Evolutionary conservation across 1,140 invertebrate species (phyloP).

Genomic region (Neuroterus valhalla): DNA sequence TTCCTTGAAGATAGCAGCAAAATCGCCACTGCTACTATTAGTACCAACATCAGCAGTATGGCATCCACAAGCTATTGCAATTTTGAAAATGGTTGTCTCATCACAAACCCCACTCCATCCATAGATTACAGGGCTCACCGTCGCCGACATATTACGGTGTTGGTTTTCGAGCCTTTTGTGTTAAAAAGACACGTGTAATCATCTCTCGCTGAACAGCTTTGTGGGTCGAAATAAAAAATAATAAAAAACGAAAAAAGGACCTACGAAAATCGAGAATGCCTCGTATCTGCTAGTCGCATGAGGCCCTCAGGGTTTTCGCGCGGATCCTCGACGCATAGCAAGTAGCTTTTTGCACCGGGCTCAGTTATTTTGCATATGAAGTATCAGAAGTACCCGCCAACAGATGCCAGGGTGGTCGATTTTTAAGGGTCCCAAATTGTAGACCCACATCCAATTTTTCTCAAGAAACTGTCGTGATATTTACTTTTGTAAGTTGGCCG

Average conservation of each 20-base stretch:
- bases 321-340: constrained; percentile 48
- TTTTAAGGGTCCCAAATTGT: constrained; percentile 59
- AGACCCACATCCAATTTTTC: constrained; percentile 37
- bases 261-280: constrained; percentile 52
- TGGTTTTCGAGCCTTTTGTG: constrained; percentile 77
- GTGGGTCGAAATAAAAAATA: constrained; percentile 50
- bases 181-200: constrained; percentile 76
- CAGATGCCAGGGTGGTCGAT: constrained; percentile 61
- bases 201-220: constrained; percentile 59
- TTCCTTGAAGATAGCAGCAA: constrained; percentile 55
- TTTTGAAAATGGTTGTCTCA: constrained; percentile 75
- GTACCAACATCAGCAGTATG: constrained; percentile 44
- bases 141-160: constrained; percentile 74
- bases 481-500: constrained; percentile 33
- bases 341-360: constrained; percentile 50
- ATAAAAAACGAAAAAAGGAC: constrained; percentile 47
- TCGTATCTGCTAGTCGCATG: constrained; percentile 42
- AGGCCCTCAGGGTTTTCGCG: constrained; percentile 44
- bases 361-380: constrained; percentile 65
- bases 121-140: constrained; percentile 73
- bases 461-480: constrained; percentile 31
- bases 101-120: constrained; percentile 60
- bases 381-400: constrained; percentile 56
- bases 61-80: constrained; percentile 66
- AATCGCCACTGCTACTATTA: constrained; percentile 50